Conservation (phyloP, 2,113 vertebrate genomes). For the Pygathrix nemaeus region DNA sequence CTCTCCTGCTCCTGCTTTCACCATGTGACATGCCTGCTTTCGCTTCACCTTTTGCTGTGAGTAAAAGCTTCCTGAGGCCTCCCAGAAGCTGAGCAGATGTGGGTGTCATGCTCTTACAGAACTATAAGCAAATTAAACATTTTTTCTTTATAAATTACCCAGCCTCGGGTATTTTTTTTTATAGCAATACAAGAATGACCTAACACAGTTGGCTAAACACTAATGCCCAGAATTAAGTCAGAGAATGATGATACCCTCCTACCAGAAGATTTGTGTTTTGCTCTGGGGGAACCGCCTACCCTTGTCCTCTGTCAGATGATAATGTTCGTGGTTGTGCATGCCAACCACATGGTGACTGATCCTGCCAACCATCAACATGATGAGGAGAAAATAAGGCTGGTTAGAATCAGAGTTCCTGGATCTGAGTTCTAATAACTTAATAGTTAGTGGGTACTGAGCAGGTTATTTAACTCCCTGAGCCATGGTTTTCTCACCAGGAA, state of each 20-base stretch:
- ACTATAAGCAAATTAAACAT: too few relatives aligned
- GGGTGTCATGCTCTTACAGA: too few relatives aligned
- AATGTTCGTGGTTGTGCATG: not conserved
- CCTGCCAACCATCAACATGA: not conserved
- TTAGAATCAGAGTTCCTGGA: not conserved
- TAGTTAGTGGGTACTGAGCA: not conserved
- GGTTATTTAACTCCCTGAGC: not conserved
- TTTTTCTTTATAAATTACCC: too few relatives aligned
- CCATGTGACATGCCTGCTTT: too few relatives aligned
- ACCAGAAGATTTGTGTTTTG: not conserved
- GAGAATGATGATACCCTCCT: not conserved
- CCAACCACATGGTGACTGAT: not conserved
- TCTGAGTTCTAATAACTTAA: not conserved
- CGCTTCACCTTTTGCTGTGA: too few relatives aligned
- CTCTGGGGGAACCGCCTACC: not conserved
- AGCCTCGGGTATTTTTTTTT: too few relatives aligned
- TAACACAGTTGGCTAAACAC: not conserved
- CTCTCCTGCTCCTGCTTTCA: too few relatives aligned
- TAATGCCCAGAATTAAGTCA: not conserved
- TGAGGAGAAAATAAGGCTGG: not conserved
- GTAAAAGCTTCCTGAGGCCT: too few relatives aligned
- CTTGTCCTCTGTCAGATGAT: not conserved
- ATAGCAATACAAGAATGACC: too few relatives aligned
- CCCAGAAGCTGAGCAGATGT: too few relatives aligned
- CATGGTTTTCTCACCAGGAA: constrained; percentile 14